Evolutionary conservation across 2,888 invertebrate genomes (phyloP).

Genomic region (Nyleta sp.): DNA sequence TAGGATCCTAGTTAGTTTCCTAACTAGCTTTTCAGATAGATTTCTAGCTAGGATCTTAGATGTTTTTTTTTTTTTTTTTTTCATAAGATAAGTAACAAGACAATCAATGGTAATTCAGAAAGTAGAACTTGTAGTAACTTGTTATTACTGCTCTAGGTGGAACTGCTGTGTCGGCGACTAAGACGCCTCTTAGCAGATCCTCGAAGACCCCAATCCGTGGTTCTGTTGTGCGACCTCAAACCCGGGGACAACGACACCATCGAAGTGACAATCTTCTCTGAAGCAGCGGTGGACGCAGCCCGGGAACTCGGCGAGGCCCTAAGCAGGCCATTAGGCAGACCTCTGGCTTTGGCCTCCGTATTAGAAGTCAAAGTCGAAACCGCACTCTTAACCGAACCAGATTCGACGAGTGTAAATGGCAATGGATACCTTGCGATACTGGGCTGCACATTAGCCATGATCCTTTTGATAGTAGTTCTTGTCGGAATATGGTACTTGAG

Average conservation of each 20-base stretch:
- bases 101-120: no score
- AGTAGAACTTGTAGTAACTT: no score
- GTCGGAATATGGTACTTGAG: constrained; percentile 77
- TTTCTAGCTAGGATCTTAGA: no score
- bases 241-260: constrained; percentile 91
- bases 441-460: constrained; percentile 76
- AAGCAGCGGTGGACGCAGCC: constrained; percentile 89
- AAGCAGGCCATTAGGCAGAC: constrained; percentile 84
- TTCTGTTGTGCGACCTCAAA: constrained; percentile 93
- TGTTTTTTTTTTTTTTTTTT: no score
- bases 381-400: constrained; percentile 84
- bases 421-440: constrained; percentile 77
- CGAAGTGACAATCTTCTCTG: constrained; percentile 93
- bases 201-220: constrained; percentile 86
- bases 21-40: no score
- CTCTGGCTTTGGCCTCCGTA: constrained; percentile 88
- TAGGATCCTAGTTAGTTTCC: no score
- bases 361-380: constrained; percentile 91
- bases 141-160: constrained; percentile 75
- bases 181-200: constrained; percentile 88
- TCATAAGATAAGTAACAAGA: no score
- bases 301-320: constrained; percentile 92
- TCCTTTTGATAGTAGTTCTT: constrained; percentile 75
- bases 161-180: constrained; percentile 90
- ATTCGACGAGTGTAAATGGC: constrained; percentile 63